Evolutionary conservation across 2,797 vertebrate genomes (phyloP).

Genomic region (Taenioides sp.): DNA sequence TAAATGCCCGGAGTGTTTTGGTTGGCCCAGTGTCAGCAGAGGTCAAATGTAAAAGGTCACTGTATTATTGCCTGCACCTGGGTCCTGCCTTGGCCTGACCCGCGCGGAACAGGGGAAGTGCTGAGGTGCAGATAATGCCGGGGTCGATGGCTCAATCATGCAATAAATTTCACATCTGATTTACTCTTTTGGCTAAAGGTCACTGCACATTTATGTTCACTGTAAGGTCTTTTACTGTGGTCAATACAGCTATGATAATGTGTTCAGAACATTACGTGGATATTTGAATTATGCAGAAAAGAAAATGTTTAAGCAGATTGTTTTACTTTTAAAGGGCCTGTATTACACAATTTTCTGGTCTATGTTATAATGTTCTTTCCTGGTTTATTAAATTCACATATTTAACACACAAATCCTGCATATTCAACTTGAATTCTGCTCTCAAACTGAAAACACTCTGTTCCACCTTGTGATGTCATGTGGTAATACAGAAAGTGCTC

Average conservation of each 20-base stretch:
- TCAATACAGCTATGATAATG: not conserved
- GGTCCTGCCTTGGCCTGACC: constrained; percentile 34
- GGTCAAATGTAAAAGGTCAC: constrained; percentile 48
- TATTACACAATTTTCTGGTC: no score
- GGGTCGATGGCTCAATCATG: constrained; percentile 25
- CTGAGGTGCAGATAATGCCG: not conserved
- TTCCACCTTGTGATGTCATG: no score
- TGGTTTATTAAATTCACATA: no score
- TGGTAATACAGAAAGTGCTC: no score
- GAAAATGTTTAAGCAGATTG: no score
- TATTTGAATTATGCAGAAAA: no score
- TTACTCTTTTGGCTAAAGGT: not conserved
- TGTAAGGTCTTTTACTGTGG: not conserved
- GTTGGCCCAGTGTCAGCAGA: not conserved
- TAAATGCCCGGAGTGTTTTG: constrained; percentile 30
- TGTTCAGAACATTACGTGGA: not conserved
- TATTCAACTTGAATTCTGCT: no score
- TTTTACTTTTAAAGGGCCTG: no score
- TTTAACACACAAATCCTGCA: no score
- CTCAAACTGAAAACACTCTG: no score
- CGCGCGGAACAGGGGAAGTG: constrained; percentile 19
- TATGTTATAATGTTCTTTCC: no score
- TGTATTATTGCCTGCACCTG: constrained; percentile 23
- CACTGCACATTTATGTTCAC: not conserved
- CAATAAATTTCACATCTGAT: not conserved